phyloP scores from a whole-genome alignment of 2,113 vertebrate species.

The Capricornis sumatraensis region DNA sequence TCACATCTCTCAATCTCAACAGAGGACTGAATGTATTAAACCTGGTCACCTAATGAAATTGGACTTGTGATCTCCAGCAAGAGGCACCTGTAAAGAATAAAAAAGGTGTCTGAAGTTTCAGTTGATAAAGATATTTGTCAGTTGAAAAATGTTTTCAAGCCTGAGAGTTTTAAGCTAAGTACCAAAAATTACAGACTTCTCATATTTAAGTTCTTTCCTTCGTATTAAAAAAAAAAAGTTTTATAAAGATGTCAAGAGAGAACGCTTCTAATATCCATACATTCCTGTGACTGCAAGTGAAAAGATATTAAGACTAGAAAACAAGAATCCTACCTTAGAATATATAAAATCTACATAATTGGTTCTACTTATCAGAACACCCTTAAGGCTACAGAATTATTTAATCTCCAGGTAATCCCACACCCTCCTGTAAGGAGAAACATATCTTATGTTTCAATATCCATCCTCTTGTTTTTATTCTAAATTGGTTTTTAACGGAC shows the following conservation, averaged over 20 bases:
- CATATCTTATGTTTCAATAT: background rate
- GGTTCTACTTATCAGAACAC: constrained; percentile 42
- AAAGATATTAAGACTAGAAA: constrained; percentile 12
- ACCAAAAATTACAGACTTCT: constrained; percentile 12
- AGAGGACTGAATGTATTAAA: constrained; percentile 29
- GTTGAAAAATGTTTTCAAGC: background rate
- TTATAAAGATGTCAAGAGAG: constrained; percentile 18
- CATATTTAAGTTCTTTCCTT: constrained; percentile 6
- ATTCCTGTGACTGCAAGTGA: constrained; percentile 28
- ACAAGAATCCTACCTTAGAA: constrained; percentile 29
- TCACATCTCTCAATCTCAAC: constrained; percentile 23
- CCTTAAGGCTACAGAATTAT: background rate
- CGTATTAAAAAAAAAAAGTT: background rate
- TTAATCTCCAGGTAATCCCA: background rate
- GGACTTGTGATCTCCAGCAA: constrained; percentile 10
- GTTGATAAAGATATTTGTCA: background rate
- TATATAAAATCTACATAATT: background rate
- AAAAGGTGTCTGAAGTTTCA: constrained; percentile 9
- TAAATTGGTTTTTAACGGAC: background rate
- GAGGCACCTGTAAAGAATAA: constrained; percentile 31
- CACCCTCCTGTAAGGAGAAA: background rate
- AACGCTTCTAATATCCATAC: constrained; percentile 12
- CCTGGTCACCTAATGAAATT: constrained; percentile 20
- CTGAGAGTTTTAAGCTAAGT: constrained; percentile 11
- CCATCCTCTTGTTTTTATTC: background rate